Conservation (phyloP, 1,140 invertebrate genomes). For the Oncopeltus fasciatus region DNA sequence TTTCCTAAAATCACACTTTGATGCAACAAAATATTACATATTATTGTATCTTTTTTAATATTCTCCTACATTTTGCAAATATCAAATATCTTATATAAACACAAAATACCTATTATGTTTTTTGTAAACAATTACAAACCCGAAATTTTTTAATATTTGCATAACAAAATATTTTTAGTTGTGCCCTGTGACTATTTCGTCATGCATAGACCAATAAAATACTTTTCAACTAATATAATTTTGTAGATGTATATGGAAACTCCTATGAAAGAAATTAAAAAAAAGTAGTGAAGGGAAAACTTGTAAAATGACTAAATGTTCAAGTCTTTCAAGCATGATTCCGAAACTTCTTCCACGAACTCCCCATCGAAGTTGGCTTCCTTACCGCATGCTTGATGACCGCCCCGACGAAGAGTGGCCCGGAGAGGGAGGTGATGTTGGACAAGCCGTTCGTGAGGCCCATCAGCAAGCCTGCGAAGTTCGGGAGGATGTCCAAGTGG, state of each 20-base stretch:
- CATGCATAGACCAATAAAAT: background rate
- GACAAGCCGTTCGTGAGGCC: slow-evolving; percentile 49
- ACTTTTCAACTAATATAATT: background rate
- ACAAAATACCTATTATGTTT: too few relatives aligned
- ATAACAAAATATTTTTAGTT: too few relatives aligned
- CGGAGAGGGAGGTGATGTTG: slow-evolving; percentile 49
- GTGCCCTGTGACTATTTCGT: too few relatives aligned
- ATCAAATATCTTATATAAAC: too few relatives aligned
- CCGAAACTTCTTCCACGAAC: background rate
- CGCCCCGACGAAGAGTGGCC: slow-evolving; percentile 33
- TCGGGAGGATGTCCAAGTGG: slow-evolving; percentile 59
- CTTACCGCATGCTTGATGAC: slow-evolving; percentile 14
- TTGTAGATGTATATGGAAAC: background rate
- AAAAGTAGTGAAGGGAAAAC: background rate
- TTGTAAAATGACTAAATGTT: background rate
- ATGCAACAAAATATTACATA: too few relatives aligned
- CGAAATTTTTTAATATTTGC: too few relatives aligned
- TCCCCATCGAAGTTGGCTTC: background rate
- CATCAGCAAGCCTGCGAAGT: slow-evolving; percentile 58
- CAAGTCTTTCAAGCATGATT: background rate
- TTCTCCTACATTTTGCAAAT: too few relatives aligned
- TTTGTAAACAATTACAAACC: too few relatives aligned
- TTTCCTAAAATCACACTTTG: too few relatives aligned
- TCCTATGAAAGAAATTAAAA: background rate
- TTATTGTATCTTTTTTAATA: too few relatives aligned